These are phyloP conservation scores for Rhorus exstirpatorius DNA, from an alignment of 2,888 invertebrate species.

Conservation along the genomic window DNA sequence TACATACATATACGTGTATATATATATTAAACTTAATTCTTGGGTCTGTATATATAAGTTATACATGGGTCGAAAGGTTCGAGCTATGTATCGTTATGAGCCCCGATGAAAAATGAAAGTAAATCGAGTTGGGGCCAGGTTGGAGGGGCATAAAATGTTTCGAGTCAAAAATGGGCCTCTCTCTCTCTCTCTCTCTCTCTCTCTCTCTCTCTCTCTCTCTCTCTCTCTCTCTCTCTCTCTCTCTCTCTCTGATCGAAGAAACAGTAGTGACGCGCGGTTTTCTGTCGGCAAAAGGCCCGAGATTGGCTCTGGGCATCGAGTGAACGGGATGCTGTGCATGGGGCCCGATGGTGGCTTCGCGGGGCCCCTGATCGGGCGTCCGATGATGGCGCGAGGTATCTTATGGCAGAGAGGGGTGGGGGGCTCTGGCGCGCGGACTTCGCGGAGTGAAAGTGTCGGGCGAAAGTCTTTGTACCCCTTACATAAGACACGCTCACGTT, in stretches of 20 bases:
- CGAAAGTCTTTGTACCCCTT: conserved; percentile 85
- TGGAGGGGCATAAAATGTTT: conserved; percentile 47
- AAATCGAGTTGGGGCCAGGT: conserved; percentile 44
- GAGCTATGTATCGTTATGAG: conserved; percentile 48
- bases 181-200: conserved; percentile 21
- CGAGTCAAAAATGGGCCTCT: conserved; percentile 61
- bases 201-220: conserved; percentile 22
- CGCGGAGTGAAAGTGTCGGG: conserved; percentile 84
- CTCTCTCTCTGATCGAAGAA: conserved; percentile 32
- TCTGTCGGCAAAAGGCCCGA: conserved; percentile 31
- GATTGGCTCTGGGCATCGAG: conserved; percentile 72
- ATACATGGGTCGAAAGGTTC: conserved; percentile 28
- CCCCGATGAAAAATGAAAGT: conserved; percentile 78
- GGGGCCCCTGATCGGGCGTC: conserved; percentile 39
- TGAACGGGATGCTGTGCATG: conserved; percentile 84
- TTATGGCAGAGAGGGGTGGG: no score
- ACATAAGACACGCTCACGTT: conserved; percentile 81
- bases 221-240: conserved; percentile 5
- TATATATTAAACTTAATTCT: conserved; percentile 4
- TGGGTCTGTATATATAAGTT: neutral
- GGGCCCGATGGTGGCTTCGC: conserved; percentile 14
- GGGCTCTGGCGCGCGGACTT: conserved; percentile 43
- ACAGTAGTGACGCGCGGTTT: conserved; percentile 37
- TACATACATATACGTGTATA: conserved; percentile 16
- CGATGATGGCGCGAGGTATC: conserved; percentile 41